Base-by-base conservation (phyloP, 2,888 invertebrate genomes). In the Lasioglossum leucozonium region DNA sequence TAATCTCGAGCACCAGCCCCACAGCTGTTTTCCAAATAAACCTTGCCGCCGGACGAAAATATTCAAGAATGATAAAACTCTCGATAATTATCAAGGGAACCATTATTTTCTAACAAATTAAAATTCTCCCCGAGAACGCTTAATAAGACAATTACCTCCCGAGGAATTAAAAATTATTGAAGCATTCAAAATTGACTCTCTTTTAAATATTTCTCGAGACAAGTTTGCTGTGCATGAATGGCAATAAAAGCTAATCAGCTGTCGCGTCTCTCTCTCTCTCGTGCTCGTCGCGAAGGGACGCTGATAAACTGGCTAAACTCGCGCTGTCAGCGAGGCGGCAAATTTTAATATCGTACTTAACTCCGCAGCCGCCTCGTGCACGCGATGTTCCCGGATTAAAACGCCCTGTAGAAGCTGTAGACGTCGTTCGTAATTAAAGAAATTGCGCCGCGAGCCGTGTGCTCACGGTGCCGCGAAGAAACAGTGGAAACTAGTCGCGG, bases 311-410 rank as follows among this genome's bases (percentile, higher is more conserved):
- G 62, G 30, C 62, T 30, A 62, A 62, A 62, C 26, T 30, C 16
- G 30, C 62, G 13, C 13, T 30, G 62, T 62, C 62, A 13, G 72
- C 62, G 34, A 40, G 42, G 18, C 55, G 26, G 51, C 47, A 18
- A 30, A 81, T 69, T 81, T 84, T 82, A 81, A 81, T 74, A 71
- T 77, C 62, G 26, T 11, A 42, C 16, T 65, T 47, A 40, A 72
- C 65, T 16, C 22, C 4, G 0, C 42, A 51, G 34, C 62, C 71
- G 18, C 13, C n/a, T n/a, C 4, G 0, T 55, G 55, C 42, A 16
- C 42, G 55, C 65, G 22, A 44, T 34, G 81, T 72, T 72, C 40
- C 42, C 37, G 72, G 4, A 72, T 83, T 81, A 76, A 37, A 83
- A 42, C 44, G 37, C 4, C 16, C 11, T 22, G 47, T 42, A 71